Conservation (phyloP, 2,888 invertebrate genomes). For the Silvanus unidentatus region DNA sequence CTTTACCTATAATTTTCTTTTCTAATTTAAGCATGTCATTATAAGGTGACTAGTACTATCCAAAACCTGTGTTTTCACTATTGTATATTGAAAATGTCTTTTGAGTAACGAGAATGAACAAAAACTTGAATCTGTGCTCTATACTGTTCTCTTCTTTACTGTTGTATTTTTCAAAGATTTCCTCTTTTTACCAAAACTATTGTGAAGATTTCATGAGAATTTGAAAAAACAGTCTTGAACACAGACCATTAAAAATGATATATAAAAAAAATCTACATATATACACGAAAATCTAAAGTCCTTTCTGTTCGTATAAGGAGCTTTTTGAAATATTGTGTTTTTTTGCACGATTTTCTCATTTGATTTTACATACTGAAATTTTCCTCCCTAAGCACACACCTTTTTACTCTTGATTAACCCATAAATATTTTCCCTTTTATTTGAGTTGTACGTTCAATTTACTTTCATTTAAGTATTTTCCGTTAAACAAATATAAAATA, state of each 20-base stretch:
- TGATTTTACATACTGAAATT: neutral
- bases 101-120: neutral
- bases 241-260: constrained; percentile 22
- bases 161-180: neutral
- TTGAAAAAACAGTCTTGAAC: constrained; percentile 27
- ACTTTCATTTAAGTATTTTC: neutral
- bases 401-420: constrained; percentile 1
- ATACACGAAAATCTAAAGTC: constrained; percentile 9
- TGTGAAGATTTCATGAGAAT: neutral
- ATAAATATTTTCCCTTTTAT: neutral
- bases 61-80: constrained; percentile 51
- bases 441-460: neutral
- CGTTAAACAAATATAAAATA: constrained; percentile 1
- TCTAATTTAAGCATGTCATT: constrained; percentile 32
- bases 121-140: constrained; percentile 30
- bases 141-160: constrained; percentile 25
- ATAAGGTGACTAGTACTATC: constrained; percentile 66
- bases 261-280: constrained; percentile 8
- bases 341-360: constrained; percentile 23
- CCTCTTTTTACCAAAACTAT: neutral
- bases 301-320: too few species aligned
- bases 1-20: neutral
- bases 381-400: too few species aligned
- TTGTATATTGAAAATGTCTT: constrained; percentile 1
- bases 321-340: constrained; percentile 21